Conservation (phyloP, 2,888 invertebrate species). For the Cephalotes varians region DNA sequence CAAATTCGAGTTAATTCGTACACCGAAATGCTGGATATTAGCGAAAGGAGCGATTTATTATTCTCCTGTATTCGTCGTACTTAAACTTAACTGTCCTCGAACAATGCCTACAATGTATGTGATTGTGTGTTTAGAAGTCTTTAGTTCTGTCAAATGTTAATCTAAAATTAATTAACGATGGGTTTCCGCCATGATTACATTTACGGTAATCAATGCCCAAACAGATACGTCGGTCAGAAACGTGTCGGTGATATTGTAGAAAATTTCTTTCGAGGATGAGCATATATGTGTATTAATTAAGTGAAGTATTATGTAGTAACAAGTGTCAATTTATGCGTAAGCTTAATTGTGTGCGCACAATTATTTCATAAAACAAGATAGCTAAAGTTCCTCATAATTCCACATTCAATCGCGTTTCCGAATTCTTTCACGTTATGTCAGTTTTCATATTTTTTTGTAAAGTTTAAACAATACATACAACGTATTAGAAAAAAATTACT, state of each 20-base stretch:
- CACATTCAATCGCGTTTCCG: not conserved
- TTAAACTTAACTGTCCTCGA: slow-evolving; percentile 54
- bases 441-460: not conserved
- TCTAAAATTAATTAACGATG: slow-evolving; percentile 17
- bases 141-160: slow-evolving; percentile 7
- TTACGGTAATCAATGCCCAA: slow-evolving; percentile 13
- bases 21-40: slow-evolving; percentile 26
- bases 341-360: slow-evolving; percentile 36
- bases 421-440: not conserved
- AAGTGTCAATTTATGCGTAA: slow-evolving; percentile 10
- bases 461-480: not conserved
- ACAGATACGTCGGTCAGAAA: not conserved
- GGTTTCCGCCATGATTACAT: slow-evolving; percentile 42
- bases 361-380: slow-evolving; percentile 12
- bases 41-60: not conserved
- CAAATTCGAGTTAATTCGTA: slow-evolving; percentile 8
- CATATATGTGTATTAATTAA: not conserved
- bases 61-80: slow-evolving; percentile 47
- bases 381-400: not conserved
- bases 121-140: slow-evolving; percentile 18
- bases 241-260: not conserved
- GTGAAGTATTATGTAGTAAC: slow-evolving; percentile 1
- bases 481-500: not conserved
- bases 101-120: slow-evolving; percentile 37
- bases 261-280: slow-evolving; percentile 26